Evolutionary conservation across 2,888 invertebrate species (phyloP).

Genomic region (Busseola fusca): DNA sequence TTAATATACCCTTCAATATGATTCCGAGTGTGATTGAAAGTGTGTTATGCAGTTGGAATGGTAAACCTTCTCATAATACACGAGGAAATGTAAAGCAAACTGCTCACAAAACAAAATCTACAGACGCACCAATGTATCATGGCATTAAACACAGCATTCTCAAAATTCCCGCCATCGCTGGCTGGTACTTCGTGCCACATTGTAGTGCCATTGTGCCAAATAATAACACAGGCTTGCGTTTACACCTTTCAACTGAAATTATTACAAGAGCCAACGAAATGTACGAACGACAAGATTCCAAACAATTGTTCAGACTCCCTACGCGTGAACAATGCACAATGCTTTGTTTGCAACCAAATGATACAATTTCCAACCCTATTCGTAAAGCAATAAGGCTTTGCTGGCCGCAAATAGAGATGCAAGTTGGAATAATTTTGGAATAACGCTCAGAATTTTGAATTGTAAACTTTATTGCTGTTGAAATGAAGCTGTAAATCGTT

Average conservation of each 20-base stretch:
- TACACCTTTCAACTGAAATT: slow-evolving; percentile 60
- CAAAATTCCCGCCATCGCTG: slow-evolving; percentile 39
- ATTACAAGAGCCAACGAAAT: slow-evolving; percentile 57
- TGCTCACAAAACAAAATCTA: slow-evolving; percentile 14
- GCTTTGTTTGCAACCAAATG: slow-evolving; percentile 1
- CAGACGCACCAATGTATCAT: slow-evolving; percentile 35
- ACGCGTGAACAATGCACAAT: slow-evolving; percentile 36
- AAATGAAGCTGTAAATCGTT: slow-evolving; percentile 26
- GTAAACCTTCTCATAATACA: not conserved
- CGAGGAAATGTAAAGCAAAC: not conserved
- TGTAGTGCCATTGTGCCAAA: slow-evolving; percentile 56
- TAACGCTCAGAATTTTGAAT: slow-evolving; percentile 18
- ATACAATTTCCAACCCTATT: slow-evolving; percentile 34
- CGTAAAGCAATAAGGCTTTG: slow-evolving; percentile 5
- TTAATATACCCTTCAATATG: not conserved
- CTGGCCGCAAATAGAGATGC: slow-evolving; percentile 28
- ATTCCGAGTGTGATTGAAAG: not conserved
- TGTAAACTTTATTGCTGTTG: slow-evolving; percentile 24
- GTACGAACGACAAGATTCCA: slow-evolving; percentile 59
- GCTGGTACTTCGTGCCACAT: slow-evolving; percentile 36
- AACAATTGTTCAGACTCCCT: slow-evolving; percentile 54
- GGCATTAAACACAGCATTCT: slow-evolving; percentile 49
- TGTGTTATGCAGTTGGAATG: not conserved
- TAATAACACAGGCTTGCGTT: slow-evolving; percentile 55
- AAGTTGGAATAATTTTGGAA: slow-evolving; percentile 16